phyloP scores from a whole-genome alignment of 37 sponge, comb jelly and placozoan genomes.

The Geodia barretti region DNA sequence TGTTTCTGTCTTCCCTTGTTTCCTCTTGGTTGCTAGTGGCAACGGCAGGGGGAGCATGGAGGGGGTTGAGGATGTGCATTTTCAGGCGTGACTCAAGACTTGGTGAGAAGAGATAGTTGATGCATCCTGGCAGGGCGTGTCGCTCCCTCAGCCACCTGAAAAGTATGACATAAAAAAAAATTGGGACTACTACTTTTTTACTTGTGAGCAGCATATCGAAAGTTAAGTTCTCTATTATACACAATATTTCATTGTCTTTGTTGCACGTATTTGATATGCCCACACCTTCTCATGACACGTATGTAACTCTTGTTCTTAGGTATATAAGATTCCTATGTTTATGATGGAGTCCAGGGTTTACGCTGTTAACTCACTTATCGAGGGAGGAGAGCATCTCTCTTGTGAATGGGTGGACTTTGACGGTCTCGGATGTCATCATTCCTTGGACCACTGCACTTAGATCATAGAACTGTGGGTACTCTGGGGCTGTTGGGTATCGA shows the following conservation, averaged over 20 bases:
- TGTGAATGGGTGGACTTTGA: conserved; percentile 57
- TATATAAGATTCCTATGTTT: too few relatives aligned
- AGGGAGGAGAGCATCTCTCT: conserved; percentile 56
- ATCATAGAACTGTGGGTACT: conserved; percentile 49
- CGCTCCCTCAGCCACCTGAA: conserved; percentile 68
- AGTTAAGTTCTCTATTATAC: too few relatives aligned
- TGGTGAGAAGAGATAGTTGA: conserved; percentile 54
- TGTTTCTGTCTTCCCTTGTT: background rate
- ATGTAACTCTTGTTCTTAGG: too few relatives aligned
- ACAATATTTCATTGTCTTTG: too few relatives aligned
- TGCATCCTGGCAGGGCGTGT: conserved; percentile 48
- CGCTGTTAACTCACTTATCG: conserved; percentile 61
- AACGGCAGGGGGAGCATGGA: conserved; percentile 8
- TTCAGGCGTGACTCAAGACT: conserved; percentile 26
- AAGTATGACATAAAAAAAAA: background rate
- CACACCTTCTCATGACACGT: too few relatives aligned
- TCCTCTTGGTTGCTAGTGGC: background rate
- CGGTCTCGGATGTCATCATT: conserved; percentile 11
- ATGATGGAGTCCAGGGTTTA: too few relatives aligned
- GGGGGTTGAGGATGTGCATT: conserved; percentile 51
- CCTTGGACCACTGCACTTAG: background rate
- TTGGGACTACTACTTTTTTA: too few relatives aligned
- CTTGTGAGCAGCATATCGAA: too few relatives aligned
- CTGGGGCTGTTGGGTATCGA: conserved; percentile 13
- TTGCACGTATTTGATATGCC: too few relatives aligned